Evolutionary conservation across 1,140 invertebrate genomes (phyloP), one percentile per base, ranked within the genome.

Genomic region (Euwallacea similis): DNA sequence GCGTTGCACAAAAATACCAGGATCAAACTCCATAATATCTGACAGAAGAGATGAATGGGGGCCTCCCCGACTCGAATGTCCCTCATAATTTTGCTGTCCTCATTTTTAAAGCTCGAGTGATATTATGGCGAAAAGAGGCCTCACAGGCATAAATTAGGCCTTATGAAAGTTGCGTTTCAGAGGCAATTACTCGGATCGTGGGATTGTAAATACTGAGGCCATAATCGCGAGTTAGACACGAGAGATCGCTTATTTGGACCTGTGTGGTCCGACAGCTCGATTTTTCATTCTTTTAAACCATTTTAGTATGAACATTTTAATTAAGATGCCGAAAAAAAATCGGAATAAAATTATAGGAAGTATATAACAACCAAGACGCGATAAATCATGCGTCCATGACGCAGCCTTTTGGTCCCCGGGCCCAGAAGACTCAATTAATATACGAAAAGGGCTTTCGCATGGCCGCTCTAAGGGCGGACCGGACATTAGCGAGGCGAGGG

Each of bases 351-450:
- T 72, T 72, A 72, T 66, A 66, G 70, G 50, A 62, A 46, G 67
- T 59, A 55, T 42, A 67, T 71, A 67, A 66, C 74, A 68, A 42
- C 44, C 56, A 73, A 71, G 61, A 65, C 65, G 59, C 64, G 8
- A 65, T 73, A 69, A 73, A 73, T 73, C 71, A 73, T 73, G 60
- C 43, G 13, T 44, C 41, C 53, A 55, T 74, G 73, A 74, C 75
- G 66, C 71, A 55, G 63, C 61, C 69, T 71, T 69, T 71, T 71
- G 69, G 69, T 71, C 69, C 42, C 62, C 42, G 43, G 59, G 70
- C 70, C 65, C 65, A 66, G 66, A 80, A 78, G 78, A 77, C 79
- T 80, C 79, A 79, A 79, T 80, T 80, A 80, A 79, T 79, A 79
- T 76, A 72, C 71, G 73, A 66, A 73, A 72, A 69, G 56, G 71